Evolutionary conservation across 2,797 vertebrate species (phyloP).

Genomic region (Cyprinodon diabolis): DNA sequence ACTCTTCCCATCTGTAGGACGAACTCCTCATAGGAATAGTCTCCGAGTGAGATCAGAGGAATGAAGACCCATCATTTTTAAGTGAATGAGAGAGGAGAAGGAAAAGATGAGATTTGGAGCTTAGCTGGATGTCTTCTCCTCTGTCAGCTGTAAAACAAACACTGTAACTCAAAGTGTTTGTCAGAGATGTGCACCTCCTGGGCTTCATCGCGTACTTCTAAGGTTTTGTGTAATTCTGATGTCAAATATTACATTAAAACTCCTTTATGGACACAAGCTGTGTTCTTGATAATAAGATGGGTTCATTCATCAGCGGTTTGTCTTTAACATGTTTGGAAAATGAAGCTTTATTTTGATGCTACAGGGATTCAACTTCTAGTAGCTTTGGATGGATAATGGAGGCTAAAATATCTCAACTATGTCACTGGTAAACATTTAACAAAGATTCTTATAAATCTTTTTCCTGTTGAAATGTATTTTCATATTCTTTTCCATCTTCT

Average conservation of each 20-base stretch:
- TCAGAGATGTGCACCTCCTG: background rate
- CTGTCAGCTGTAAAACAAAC: conserved; percentile 19
- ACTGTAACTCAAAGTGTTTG: background rate
- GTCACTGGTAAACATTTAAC: no score
- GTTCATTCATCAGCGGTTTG: background rate
- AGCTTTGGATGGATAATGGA: background rate
- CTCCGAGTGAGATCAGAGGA: conserved; percentile 62
- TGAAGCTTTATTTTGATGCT: background rate
- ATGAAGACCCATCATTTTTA: conserved; percentile 29
- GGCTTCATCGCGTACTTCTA: background rate
- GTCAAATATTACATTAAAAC: background rate
- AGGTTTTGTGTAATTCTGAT: background rate
- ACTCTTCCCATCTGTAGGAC: conserved; percentile 37
- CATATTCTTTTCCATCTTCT: no score
- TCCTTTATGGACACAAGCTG: background rate
- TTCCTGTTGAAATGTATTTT: no score
- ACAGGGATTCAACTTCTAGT: background rate
- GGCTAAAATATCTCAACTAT: background rate
- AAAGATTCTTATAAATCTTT: no score
- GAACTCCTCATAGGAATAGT: conserved; percentile 55
- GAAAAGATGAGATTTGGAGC: conserved; percentile 29
- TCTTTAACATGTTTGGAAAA: background rate
- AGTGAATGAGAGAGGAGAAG: conserved; percentile 31
- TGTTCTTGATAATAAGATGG: background rate
- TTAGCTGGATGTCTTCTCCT: conserved; percentile 18